Conservation (phyloP, 2,797 vertebrate species). For the Masticophis lateralis region DNA sequence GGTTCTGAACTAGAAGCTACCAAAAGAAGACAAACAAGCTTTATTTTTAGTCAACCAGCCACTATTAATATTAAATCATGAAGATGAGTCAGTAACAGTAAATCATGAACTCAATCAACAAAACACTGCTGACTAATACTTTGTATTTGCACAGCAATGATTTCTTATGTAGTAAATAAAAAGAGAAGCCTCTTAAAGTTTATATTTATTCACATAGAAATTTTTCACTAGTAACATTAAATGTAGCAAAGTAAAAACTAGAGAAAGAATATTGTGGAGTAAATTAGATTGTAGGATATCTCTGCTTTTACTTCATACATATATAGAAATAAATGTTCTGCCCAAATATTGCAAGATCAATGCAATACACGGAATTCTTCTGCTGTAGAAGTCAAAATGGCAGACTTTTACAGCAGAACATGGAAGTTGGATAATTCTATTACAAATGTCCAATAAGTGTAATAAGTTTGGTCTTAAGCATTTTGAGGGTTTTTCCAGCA, state of each 20-base stretch:
- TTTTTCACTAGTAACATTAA: background rate
- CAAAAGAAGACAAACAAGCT: conserved; percentile 36
- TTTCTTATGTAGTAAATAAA: background rate
- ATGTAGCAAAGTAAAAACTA: no score
- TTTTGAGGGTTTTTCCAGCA: background rate
- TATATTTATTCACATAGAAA: background rate
- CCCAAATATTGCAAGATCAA: background rate
- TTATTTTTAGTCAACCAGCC: background rate
- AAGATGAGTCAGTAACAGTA: background rate
- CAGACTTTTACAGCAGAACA: background rate
- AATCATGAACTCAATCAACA: background rate
- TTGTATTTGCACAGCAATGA: background rate
- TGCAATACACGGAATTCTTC: background rate
- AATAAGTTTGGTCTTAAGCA: background rate
- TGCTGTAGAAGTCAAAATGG: background rate
- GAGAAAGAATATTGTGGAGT: background rate
- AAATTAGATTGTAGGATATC: background rate
- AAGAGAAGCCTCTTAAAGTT: background rate
- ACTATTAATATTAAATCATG: background rate
- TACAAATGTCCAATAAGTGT: background rate
- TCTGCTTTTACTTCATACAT: background rate
- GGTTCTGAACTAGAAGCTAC: conserved; percentile 90
- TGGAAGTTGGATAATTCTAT: background rate
- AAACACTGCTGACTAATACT: background rate
- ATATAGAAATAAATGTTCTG: background rate